Base-by-base conservation (phyloP, 2,888 invertebrate species). In the Caenorhabditis virilis region DNA sequence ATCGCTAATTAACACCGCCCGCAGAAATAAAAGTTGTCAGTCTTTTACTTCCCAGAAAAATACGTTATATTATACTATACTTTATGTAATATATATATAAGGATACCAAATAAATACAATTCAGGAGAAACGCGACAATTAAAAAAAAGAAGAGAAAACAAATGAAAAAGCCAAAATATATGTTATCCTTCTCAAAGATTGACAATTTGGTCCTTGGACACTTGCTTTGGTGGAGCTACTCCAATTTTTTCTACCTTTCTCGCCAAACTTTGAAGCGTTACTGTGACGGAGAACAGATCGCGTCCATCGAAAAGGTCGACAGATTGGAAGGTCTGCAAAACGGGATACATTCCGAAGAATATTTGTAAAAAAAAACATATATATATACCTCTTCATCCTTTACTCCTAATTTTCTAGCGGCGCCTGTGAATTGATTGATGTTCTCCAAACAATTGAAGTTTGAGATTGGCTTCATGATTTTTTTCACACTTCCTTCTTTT, bases 361-460 rank as follows among this genome's bases (percentile, higher is more conserved):
- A n/a, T n/a, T n/a, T n/a, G n/a, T n/a, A n/a, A n/a, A n/a, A n/a
- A n/a, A n/a, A n/a, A n/a, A n/a, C n/a, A n/a, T n/a, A n/a, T n/a
- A n/a, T n/a, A 18, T 20, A 11, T 7, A 65, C 65, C 60, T 97
- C 95, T 51, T 76, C 80, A 45, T 76, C 77, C 50, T 93, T 92
- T 5, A 98, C 94, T 35, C 95, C 97, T 69, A 94, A 87, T 56
- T 88, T 88, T 84, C 89, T 89, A 54, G 91, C 92, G 9, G 90
- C 90, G 72, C 90, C 91, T 61, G 94, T 87, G 87, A 97, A 97
- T 13, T 90, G 91, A 85, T 93, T 93, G 80, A 97, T 95, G 85
- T 97, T 97, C 86, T 97, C 95, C 94, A 95, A 95, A 86, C 94
- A 94, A 84, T 94, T 95, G 86, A 95, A 97, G 64, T 92, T 93